Evolutionary conservation across 1,140 invertebrate genomes (phyloP), one percentile per base, ranked within the genome.

Genomic region (Anagrus nilaparvatae): DNA sequence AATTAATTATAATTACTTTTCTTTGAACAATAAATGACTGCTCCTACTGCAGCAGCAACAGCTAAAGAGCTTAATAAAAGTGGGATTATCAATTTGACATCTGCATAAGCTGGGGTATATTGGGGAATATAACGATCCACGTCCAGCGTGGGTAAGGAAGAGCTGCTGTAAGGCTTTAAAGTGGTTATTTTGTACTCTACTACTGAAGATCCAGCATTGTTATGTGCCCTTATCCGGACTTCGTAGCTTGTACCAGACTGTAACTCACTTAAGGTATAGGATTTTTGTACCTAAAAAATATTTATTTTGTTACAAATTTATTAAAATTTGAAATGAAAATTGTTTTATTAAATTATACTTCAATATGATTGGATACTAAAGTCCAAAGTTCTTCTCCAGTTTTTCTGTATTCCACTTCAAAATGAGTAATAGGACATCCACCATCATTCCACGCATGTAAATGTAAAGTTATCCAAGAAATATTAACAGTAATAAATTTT

Each of bases 111-210:
- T 6, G 65, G 56, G n/a, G 58, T 56, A 32, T 66, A 61, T 36
- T 64, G 65, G 3, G 65, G 64, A 44, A 68, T 60, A 34, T 54
- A 66, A 30, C 61, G 61, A 56, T 67, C 61, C 32, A 67, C 63
- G 48, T 67, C 62, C n/a, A 67, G 58, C 8, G 56, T 54, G 23
- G 64, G 55, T 16, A 63, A 40, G 7, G 64, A 67, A 13, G 63
- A 59, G 54, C 84, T 78, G 61, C 81, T 83, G 53, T 77, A 75
- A 16, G 79, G 65, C 2, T 81, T 83, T 29, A 86, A 73, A 4
- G 86, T 89, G 21, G 83, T 82, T 61, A 88, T 85, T 65, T 88
- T 85, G 57, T 94, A 92, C n/a, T 87, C 70, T 0, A 83, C 84
- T 28, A 83, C 78, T 1, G 86, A 87, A 32, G 83, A 84, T 0